Percentiles rank a stretch among this genome's conserved stretches.
Conservation (phyloP, 2,797 vertebrate genomes). For the Acanthiza pusilla region DNA sequence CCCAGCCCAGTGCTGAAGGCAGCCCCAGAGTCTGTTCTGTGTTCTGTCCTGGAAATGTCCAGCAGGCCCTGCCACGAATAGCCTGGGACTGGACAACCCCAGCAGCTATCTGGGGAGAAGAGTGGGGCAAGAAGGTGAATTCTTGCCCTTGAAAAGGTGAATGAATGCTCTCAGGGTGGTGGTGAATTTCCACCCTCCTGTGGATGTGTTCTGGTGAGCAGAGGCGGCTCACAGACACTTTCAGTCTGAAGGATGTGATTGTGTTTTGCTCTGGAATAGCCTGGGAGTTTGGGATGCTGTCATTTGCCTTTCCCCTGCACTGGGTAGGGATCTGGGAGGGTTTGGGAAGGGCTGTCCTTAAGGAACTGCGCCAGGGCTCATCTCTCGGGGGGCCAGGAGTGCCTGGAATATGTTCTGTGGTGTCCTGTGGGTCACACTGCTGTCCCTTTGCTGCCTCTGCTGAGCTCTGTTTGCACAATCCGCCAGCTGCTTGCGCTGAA, state of each 20-base stretch:
- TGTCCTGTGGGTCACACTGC: rapidly evolving
- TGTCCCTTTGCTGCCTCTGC: neutral
- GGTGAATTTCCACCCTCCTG: neutral
- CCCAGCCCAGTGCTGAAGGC: neutral
- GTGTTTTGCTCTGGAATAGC: neutral
- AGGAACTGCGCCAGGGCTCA: rapidly evolving
- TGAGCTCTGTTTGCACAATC: neutral
- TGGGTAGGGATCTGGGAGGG: neutral
- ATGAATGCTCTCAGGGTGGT: rapidly evolving
- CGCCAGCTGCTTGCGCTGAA: neutral
- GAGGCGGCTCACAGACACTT: rapidly evolving
- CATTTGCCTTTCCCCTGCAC: neutral
- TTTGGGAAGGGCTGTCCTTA: neutral
- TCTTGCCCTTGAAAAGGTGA: neutral
- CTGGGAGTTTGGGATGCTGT: neutral
- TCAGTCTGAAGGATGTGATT: neutral
- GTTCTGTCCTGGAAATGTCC: neutral
- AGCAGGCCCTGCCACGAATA: neutral
- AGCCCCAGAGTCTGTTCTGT: neutral
- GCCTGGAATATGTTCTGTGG: neutral
- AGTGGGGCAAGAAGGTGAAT: neutral
- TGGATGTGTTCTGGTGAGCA: neutral
- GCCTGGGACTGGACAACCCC: neutral
- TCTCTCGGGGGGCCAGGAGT: neutral
- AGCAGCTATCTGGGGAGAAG: neutral